Percentiles rank a stretch among this genome's conserved stretches.
Conservation (phyloP, 2,113 vertebrate genomes). For the Eulemur rufifrons region DNA sequence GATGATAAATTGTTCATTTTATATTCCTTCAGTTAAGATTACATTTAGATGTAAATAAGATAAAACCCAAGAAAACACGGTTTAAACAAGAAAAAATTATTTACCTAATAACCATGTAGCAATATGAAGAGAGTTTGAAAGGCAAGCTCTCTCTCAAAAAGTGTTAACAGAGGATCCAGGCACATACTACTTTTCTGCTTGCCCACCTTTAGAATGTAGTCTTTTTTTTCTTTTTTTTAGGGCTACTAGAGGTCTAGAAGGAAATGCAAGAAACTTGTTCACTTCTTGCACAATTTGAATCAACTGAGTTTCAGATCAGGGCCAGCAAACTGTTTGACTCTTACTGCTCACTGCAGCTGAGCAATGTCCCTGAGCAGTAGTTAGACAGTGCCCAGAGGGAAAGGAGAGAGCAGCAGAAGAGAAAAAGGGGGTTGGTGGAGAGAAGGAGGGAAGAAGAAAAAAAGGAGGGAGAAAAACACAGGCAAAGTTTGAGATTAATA, state of each 20-base stretch:
- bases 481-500: background rate
- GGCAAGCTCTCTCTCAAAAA: background rate
- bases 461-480: background rate
- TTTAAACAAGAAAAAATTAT: background rate
- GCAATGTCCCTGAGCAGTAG: background rate
- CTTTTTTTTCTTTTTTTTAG: background rate
- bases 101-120: background rate
- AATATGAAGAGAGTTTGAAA: background rate
- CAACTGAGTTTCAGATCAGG: conserved; percentile 43
- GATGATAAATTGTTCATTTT: background rate
- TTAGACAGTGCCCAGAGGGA: background rate
- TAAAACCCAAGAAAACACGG: background rate
- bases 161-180: background rate
- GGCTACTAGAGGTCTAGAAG: conserved; percentile 32
- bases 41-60: background rate
- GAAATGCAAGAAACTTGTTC: conserved; percentile 50
- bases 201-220: background rate
- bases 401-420: background rate
- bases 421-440: background rate
- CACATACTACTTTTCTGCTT: background rate
- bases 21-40: background rate
- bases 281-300: conserved; percentile 56
- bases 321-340: conserved; percentile 23
- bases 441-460: background rate
- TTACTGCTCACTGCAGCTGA: background rate